Evolutionary conservation across 2,888 invertebrate genomes (phyloP), one percentile per base, ranked within the genome.

Genomic region (Myopa tessellatipennis): DNA sequence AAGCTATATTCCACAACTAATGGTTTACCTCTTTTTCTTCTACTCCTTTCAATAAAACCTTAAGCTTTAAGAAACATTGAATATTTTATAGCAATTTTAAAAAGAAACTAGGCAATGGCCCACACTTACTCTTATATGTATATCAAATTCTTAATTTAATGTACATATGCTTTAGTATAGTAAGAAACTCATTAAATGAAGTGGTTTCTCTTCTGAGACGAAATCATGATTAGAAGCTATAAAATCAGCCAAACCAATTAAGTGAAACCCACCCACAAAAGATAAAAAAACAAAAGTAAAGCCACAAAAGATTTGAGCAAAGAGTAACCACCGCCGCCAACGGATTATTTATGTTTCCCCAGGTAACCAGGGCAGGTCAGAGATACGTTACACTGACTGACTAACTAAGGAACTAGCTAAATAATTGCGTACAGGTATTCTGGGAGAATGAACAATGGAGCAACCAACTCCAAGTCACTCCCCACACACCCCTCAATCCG

Each of bases 191-290:
- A 55, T 55, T 14, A n/a, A 55, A 10, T 55, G 50, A 55, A n/a
- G 5, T 55, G 10, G 4, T 55, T 5, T 55, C 5, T 55, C 1
- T 55, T n/a, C 55, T n/a, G n/a, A 55, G 55, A 14, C 5, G 55
- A 55, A 55, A n/a, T 55, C 55, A 55, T 55, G 55, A 55, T 55
- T 10, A 55, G 10, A 14, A 55, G n/a, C 55, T n/a, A 55, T 55
- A 55, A 55, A 55, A 55, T 55, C 55, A 55, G n/a, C 55, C 55
- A n/a, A 61, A 61, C 8, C n/a, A 61, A 61, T 34, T 61, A 61
- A 61, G 4, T n/a, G n/a, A 61, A 26, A 61, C 26, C 14, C 61
- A 61, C 61, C 26, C 18, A 26, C 16, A 55, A 12, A 10, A 55
- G 10, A 14, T n/a, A 10, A 55, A 55, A 55, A 55, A 16, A 55